Evolutionary conservation across 2,797 vertebrate genomes (phyloP), one percentile per base, ranked within the genome.

Genomic region (Siniperca scherzeri): DNA sequence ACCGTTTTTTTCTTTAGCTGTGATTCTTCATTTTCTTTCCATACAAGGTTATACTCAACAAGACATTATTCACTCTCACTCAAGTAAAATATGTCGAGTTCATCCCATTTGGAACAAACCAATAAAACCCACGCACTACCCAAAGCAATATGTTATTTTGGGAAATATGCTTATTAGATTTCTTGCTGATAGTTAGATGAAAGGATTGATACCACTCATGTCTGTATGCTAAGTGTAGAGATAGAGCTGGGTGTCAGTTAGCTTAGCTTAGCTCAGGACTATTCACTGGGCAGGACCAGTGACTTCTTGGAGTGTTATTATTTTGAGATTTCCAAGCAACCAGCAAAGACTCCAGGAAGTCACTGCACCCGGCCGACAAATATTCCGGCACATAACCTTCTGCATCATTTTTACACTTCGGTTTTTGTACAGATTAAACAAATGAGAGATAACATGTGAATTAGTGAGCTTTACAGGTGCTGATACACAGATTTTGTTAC

Each of bases 31-130:
- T 36, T 25, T 56, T 19, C 14, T 44, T 56, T 71, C 74, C 57
- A 16, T 46, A 33, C 59, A 48, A 53, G 27, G 53, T 22, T 46
- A 53, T 3, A 25, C 2, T 64, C 17, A 52, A 48, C 42, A 25
- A 40, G 27, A 50, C 42, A 10, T 64, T 61, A 50, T 52, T 56
- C 52, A n/a, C 42, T 38, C 52, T 70, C 52, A 80, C 30, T 77
- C 65, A 30, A 83, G 40, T 74, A 53, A 61, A 70, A n/a, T 27
- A 3, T 12, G 48, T 50, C n/a, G 57, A 64, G 48, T 61, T 70
- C 17, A 40, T 60, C 48, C 12, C 33, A 72, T 53, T 59, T 53
- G 36, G 12, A 73, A 33, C 7, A 1, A 66, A 67, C 53, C 27
- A 50, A 61, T 74, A 44, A 68, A 62, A 55, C 46, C 36, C 65